These are phyloP conservation scores for Sceloporus tristichus DNA, from an alignment of 2,113 vertebrate genomes.

Conservation along the genomic window DNA sequence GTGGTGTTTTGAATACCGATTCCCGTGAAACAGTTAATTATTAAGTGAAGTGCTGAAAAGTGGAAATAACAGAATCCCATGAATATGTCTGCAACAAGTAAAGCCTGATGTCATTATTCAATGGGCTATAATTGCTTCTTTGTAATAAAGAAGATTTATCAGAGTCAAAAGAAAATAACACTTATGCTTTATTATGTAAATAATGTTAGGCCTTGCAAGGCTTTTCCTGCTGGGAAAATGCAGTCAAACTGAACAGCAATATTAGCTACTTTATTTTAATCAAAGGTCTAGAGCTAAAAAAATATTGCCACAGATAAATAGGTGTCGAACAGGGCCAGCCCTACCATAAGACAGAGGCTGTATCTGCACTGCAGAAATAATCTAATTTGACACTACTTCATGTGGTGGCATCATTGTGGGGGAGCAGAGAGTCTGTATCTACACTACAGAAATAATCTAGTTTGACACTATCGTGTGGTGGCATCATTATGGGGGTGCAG, in stretches of 20 bases:
- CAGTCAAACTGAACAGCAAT: neutral
- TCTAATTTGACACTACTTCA: no score
- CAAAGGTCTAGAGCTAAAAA: neutral
- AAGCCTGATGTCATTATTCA: slow-evolving; percentile 18
- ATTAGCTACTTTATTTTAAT: slow-evolving; percentile 12
- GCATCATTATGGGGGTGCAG: no score
- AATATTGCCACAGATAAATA: neutral
- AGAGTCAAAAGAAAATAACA: neutral
- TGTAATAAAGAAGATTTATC: neutral
- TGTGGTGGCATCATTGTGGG: no score
- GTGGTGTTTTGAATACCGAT: neutral
- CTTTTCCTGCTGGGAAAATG: neutral
- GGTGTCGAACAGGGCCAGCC: neutral
- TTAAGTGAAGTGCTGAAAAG: slow-evolving; percentile 35
- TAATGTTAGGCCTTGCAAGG: slow-evolving; percentile 1
- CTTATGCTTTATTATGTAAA: slow-evolving; percentile 5
- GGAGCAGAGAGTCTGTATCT: no score
- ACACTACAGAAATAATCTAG: no score
- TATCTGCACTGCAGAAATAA: no score
- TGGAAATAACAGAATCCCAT: neutral
- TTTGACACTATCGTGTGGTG: no score
- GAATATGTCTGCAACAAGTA: neutral
- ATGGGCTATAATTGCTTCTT: neutral
- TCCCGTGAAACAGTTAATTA: slow-evolving; percentile 5
- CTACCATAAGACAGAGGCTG: no score